Percentiles rank a stretch among this genome's conserved stretches.
phyloP scores from a whole-genome alignment of 2,888 invertebrate genomes.

The Nymphalis polychloros region DNA sequence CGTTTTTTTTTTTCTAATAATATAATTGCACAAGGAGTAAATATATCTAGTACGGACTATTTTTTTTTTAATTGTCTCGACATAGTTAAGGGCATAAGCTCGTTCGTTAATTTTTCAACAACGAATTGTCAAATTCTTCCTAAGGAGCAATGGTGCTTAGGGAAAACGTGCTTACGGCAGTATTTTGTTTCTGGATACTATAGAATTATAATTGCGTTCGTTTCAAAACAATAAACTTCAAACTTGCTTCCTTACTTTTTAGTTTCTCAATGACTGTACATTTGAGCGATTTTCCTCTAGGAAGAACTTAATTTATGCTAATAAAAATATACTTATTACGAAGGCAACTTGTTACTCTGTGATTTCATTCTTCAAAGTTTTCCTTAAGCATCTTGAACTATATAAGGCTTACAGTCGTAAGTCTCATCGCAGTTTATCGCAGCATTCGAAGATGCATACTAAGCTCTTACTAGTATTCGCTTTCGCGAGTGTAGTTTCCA shows the following conservation, averaged over 20 bases:
- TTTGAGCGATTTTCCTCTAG: slow-evolving; percentile 65
- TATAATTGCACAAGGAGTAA: too few relatives aligned
- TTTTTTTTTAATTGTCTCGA: too few relatives aligned
- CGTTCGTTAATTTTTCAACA: too few relatives aligned
- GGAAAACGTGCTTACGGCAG: background rate
- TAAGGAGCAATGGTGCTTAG: background rate
- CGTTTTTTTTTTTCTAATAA: too few relatives aligned
- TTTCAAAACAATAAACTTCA: slow-evolving; percentile 20
- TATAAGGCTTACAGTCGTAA: slow-evolving; percentile 53
- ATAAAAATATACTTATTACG: slow-evolving; percentile 57
- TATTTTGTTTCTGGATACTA: slow-evolving; percentile 5
- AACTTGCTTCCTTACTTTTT: slow-evolving; percentile 24
- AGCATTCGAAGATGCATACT: slow-evolving; percentile 52
- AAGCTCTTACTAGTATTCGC: slow-evolving; percentile 47
- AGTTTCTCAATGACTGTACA: slow-evolving; percentile 49
- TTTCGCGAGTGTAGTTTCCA: slow-evolving; percentile 47
- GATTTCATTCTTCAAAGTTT: slow-evolving; percentile 59
- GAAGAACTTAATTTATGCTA: slow-evolving; percentile 58
- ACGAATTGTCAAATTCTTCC: too few relatives aligned
- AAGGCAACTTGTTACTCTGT: slow-evolving; percentile 50
- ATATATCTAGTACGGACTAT: too few relatives aligned
- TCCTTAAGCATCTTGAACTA: slow-evolving; percentile 58
- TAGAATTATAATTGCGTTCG: background rate
- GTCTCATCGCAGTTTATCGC: slow-evolving; percentile 51
- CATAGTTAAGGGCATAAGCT: too few relatives aligned